These are phyloP conservation scores for Muscicapa striata DNA, from an alignment of 2,797 vertebrate species.

Conservation along the genomic window DNA sequence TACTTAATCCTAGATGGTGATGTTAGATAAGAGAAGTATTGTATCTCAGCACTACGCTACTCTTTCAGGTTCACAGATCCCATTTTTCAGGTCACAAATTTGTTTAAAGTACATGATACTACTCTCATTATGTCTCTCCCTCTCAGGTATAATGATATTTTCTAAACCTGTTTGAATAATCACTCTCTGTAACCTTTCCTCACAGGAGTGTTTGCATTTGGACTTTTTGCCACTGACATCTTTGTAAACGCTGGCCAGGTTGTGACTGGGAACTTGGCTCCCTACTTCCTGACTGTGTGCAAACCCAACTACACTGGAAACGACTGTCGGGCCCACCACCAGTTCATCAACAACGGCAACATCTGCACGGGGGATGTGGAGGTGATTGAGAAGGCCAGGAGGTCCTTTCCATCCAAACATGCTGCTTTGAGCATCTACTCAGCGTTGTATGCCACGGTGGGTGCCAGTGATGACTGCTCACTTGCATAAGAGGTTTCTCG, in stretches of 20 bases:
- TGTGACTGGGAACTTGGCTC: conserved; percentile 93
- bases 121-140: neutral
- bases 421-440: conserved; percentile 95
- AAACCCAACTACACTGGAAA: conserved; percentile 95
- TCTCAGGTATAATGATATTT: neutral
- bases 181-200: conserved; percentile 33
- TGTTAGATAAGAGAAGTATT: neutral
- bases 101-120: neutral
- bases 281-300: conserved; percentile 96
- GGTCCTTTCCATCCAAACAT: conserved; percentile 97
- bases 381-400: conserved; percentile 88
- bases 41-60: neutral
- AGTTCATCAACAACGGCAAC: conserved; percentile 91
- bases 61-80: neutral
- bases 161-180: neutral
- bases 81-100: neutral
- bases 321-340: conserved; percentile 87
- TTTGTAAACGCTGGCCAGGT: conserved; percentile 97
- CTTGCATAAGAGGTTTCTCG: neutral
- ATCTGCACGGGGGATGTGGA: conserved; percentile 92
- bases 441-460: conserved; percentile 94
- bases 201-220: conserved; percentile 95
- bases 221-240: conserved; percentile 97
- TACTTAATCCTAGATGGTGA: neutral
- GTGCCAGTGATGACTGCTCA: conserved; percentile 15